Evolutionary conservation across 2,888 invertebrate genomes (phyloP).

Genomic region (Xestoiulus laeticollis): DNA sequence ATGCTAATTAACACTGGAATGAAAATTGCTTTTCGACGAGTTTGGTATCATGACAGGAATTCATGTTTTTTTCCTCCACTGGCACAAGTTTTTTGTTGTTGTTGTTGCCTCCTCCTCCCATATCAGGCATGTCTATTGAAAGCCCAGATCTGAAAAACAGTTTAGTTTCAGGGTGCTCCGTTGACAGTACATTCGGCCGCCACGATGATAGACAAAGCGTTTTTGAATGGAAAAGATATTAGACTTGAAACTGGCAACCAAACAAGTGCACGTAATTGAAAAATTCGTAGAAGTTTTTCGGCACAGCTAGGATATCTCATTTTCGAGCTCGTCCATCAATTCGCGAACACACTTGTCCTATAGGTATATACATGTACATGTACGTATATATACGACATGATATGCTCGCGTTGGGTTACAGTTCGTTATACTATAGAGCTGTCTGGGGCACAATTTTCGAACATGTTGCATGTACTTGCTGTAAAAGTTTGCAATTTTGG

Average conservation of each 20-base stretch:
- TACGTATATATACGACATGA: no score
- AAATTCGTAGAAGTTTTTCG: neutral
- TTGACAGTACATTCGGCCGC: constrained; percentile 9
- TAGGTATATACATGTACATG: no score
- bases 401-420: no score
- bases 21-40: neutral
- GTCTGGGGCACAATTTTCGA: no score
- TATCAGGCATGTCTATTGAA: neutral
- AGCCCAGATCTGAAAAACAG: neutral
- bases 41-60: neutral
- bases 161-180: neutral
- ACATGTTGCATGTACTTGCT: no score
- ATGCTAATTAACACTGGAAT: constrained; percentile 9
- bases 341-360: neutral
- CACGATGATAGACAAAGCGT: neutral
- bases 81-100: neutral
- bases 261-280: neutral
- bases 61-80: neutral
- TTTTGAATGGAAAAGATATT: neutral
- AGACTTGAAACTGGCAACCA: neutral
- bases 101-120: neutral
- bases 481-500: no score
- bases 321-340: neutral
- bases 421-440: no score
- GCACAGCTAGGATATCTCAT: neutral